Evolutionary conservation across 2,113 vertebrate genomes (phyloP), one percentile per base, ranked within the genome.

Genomic region (Mesoclemmys tuberculata): DNA sequence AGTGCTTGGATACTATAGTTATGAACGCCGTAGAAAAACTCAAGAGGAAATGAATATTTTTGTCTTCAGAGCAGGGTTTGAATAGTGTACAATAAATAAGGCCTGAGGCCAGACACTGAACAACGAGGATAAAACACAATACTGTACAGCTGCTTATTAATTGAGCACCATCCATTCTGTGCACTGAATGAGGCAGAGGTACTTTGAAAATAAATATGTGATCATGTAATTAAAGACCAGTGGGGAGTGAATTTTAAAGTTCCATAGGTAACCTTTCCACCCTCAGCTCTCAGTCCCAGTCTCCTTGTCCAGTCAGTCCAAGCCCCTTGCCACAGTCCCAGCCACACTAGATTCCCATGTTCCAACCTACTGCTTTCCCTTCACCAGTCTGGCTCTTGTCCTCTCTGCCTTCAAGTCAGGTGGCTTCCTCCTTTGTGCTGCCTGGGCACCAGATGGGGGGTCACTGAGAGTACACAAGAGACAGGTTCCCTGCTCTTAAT

Each of bases 331-430:
- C 6, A 21, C 3, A 81, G 48, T 21, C 38, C 74, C 49, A 11
- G 0, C 0, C 52, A 80, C 90, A 64, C 64, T 22, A 90, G 16
- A 68, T n/a, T 68, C 64, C 16, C 35, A 68, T 21, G 18, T n/a
- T 64, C 64, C 64, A n/a, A 68, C n/a, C 7, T 68, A n/a, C 35
- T 68, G 64, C 64, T 68, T 68, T n/a, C 31, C 35, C 31, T 68
- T 68, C 9, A 35, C 16, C 64, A 68, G 64, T 68, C 35, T 68
- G 35, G 35, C 64, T 68, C 64, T 64, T 35, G 35, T 68, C 64
- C 35, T 13, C 18, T 6, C 14, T 21, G 16, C 3, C n/a, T 19
- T 68, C 64, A n/a, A n/a, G 35, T 68, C 64, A 68, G 61, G 64
- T 21, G 35, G 16, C 64, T 68, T 68, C 64, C 64, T 68, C 64